These are phyloP conservation scores for Mormyrus lacerda DNA, from an alignment of 2,113 vertebrate genomes.

Conservation along the genomic window DNA sequence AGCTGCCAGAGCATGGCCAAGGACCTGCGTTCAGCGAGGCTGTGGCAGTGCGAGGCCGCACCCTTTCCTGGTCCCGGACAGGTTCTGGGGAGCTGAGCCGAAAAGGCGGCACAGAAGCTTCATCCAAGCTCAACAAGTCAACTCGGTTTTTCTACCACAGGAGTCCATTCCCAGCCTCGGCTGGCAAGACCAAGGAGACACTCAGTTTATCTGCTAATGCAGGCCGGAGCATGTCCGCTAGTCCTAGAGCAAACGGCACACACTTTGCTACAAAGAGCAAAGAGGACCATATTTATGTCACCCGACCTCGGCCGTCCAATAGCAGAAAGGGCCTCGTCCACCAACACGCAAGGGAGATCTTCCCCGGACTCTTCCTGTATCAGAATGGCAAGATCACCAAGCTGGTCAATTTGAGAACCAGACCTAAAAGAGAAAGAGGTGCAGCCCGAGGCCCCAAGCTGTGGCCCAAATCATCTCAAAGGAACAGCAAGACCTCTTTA, in stretches of 20 bases:
- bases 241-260: slow-evolving; percentile 42
- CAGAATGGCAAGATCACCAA: slow-evolving; percentile 65
- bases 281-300: slow-evolving; percentile 82
- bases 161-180: slow-evolving; percentile 58
- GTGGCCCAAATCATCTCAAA: slow-evolving; percentile 47
- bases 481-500: slow-evolving; percentile 39
- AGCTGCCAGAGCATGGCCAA: background rate
- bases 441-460: slow-evolving; percentile 45
- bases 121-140: slow-evolving; percentile 42
- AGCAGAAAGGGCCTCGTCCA: slow-evolving; percentile 47
- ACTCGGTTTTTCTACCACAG: slow-evolving; percentile 56
- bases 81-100: slow-evolving; percentile 36
- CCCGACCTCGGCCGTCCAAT: slow-evolving; percentile 67
- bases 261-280: slow-evolving; percentile 33
- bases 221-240: background rate
- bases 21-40: slow-evolving; percentile 12
- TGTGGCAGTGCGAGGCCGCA: slow-evolving; percentile 45
- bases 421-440: slow-evolving; percentile 31
- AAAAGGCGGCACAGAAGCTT: slow-evolving; percentile 39
- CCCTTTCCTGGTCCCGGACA: slow-evolving; percentile 64
- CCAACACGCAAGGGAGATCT: slow-evolving; percentile 60
- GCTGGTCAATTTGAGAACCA: slow-evolving; percentile 64
- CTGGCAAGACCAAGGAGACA: slow-evolving; percentile 62
- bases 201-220: slow-evolving; percentile 57
- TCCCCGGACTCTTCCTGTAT: slow-evolving; percentile 75